Percentiles rank a stretch among this genome's conserved stretches.
phyloP scores from a whole-genome alignment of 2,888 invertebrate species.

The Lasioglossum pauxillum region DNA sequence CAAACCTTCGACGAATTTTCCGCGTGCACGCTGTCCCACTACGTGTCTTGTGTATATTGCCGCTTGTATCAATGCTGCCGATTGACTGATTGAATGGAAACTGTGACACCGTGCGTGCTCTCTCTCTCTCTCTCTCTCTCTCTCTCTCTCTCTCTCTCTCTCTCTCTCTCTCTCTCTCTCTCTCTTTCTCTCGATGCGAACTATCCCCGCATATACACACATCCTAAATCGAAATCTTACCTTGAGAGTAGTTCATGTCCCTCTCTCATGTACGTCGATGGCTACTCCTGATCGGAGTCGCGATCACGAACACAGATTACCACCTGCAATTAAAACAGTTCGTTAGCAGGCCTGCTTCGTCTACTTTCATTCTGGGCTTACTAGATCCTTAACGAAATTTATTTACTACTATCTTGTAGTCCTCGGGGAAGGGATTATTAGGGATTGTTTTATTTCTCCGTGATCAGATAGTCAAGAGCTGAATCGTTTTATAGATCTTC shows the following conservation, averaged over 20 bases:
- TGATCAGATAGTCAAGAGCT: neutral
- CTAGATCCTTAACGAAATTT: neutral
- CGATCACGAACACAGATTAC: slow-evolving; percentile 63
- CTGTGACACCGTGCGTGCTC: neutral
- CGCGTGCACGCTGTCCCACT: slow-evolving; percentile 17
- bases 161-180: neutral
- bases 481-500: neutral
- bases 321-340: slow-evolving; percentile 73
- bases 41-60: slow-evolving; percentile 5
- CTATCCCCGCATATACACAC: neutral
- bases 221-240: slow-evolving; percentile 69
- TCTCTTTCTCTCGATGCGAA: neutral
- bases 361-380: neutral
- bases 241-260: slow-evolving; percentile 84
- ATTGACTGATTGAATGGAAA: slow-evolving; percentile 22
- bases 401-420: neutral
- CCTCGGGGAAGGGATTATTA: too few relatives aligned
- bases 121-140: neutral
- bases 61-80: slow-evolving; percentile 28
- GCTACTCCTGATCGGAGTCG: slow-evolving; percentile 82
- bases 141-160: neutral
- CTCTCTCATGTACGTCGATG: slow-evolving; percentile 82
- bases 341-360: neutral
- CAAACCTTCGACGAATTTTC: slow-evolving; percentile 67
- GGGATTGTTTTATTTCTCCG: neutral